These are phyloP conservation scores for Nothoprocta pentlandii DNA, from an alignment of 2,113 vertebrate genomes.

Conservation along the genomic window DNA sequence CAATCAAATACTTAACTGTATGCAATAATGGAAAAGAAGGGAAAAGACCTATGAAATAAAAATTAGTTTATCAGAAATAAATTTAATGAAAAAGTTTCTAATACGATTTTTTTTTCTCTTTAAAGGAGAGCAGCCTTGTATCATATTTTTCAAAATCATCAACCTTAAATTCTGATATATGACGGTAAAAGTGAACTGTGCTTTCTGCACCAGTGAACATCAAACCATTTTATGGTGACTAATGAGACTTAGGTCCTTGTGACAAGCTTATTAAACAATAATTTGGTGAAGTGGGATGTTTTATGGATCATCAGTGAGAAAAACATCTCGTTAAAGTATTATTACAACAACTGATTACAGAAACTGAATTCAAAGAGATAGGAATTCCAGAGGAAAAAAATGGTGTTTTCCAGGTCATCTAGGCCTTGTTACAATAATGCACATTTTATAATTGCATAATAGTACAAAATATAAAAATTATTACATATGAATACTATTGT, in stretches of 20 bases:
- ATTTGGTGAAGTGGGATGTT: conserved; percentile 28
- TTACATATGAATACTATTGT: not conserved
- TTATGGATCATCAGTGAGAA: conserved; percentile 20
- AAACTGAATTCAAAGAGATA: not conserved
- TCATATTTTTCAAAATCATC: not conserved
- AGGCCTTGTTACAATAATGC: not conserved
- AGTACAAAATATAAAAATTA: not conserved
- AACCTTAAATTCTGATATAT: not conserved
- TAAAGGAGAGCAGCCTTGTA: not conserved
- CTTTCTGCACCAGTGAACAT: conserved; percentile 26
- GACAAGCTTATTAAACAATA: conserved; percentile 46
- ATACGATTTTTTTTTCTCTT: not conserved
- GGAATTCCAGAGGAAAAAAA: not conserved
- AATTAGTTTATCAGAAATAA: not conserved
- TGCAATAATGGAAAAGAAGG: not conserved
- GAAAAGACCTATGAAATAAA: not conserved
- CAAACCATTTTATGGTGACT: not conserved
- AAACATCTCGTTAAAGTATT: conserved; percentile 20
- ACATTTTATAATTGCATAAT: not conserved
- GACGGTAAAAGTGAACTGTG: conserved; percentile 1
- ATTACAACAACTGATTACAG: not conserved
- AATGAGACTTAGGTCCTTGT: conserved; percentile 20
- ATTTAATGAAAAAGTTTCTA: not conserved
- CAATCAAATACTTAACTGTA: conserved; percentile 1
- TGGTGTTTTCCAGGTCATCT: not conserved